Conservation (phyloP, 1,140 invertebrate species). For the Drosophila ercepeae region DNA sequence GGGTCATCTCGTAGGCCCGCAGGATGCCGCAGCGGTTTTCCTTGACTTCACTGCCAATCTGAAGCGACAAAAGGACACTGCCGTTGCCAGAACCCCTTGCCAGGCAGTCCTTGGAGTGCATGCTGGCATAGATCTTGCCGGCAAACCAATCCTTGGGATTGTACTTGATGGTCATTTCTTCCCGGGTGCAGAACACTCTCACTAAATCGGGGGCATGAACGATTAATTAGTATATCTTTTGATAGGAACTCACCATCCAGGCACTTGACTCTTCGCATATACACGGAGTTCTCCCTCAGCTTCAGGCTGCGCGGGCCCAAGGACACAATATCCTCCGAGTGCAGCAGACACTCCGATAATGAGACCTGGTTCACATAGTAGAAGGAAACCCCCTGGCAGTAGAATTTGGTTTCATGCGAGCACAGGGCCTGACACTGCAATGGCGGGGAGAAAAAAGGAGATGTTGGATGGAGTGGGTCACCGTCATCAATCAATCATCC, state of each 20-base stretch:
- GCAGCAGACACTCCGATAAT: conserved; percentile 83
- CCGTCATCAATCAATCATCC: conserved; percentile 68
- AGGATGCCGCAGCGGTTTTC: conserved; percentile 78
- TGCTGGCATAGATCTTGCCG: conserved; percentile 87
- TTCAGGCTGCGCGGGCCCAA: conserved; percentile 84
- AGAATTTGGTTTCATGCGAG: conserved; percentile 72
- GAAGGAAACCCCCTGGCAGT: conserved; percentile 80
- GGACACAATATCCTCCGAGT: conserved; percentile 85
- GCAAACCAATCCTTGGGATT: conserved; percentile 85
- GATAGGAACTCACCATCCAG: conserved; percentile 83
- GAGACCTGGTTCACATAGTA: conserved; percentile 56
- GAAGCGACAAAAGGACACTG: conserved; percentile 58
- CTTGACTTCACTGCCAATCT: conserved; percentile 75
- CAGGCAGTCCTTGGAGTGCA: conserved; percentile 86
- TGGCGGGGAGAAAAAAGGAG: conserved; percentile 2
- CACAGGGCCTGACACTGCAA: conserved; percentile 78
- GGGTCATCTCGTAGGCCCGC: conserved; percentile 79
- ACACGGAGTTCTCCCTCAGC: conserved; percentile 70
- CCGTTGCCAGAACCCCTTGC: conserved; percentile 77
- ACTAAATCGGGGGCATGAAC: conserved; percentile 81
- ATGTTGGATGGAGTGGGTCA: neutral
- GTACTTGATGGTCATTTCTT: conserved; percentile 86
- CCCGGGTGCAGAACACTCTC: conserved; percentile 85
- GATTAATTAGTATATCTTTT: neutral
- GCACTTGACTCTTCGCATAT: conserved; percentile 84